These are phyloP conservation scores for Pachliopta kotzebuea DNA, from an alignment of 2,888 invertebrate species.

Conservation along the genomic window DNA sequence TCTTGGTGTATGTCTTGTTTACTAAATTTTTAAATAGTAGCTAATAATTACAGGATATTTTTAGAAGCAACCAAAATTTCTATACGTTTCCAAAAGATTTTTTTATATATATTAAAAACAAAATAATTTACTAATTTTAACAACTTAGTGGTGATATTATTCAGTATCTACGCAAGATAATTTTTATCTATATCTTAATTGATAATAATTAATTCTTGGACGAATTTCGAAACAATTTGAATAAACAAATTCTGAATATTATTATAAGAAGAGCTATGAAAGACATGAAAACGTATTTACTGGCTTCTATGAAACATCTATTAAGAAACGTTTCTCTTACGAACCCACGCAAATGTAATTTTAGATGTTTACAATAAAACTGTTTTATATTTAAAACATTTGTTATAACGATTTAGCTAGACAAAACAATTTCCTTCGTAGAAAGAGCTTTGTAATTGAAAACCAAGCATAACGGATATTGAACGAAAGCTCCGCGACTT, in stretches of 20 bases:
- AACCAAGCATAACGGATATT: slow-evolving; percentile 13
- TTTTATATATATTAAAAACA: neutral
- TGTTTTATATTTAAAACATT: slow-evolving; percentile 3
- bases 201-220: neutral
- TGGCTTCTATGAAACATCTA: neutral
- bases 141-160: too few relatives aligned
- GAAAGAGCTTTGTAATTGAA: slow-evolving; percentile 1
- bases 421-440: slow-evolving; percentile 10
- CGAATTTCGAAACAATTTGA: neutral
- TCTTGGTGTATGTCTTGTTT: too few relatives aligned
- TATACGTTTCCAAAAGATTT: neutral
- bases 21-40: too few relatives aligned
- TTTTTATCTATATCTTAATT: neutral
- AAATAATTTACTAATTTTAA: neutral
- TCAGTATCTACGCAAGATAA: too few relatives aligned
- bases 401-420: neutral
- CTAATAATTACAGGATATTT: slow-evolving; percentile 11
- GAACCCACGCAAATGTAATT: neutral
- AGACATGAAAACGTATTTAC: too few relatives aligned
- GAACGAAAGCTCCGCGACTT: slow-evolving; percentile 13
- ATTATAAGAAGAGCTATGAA: neutral
- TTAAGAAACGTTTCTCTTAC: neutral
- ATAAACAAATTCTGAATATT: neutral
- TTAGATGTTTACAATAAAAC: neutral
- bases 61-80: slow-evolving; percentile 5